Base-by-base conservation (phyloP, 2,113 vertebrate genomes). In the Sander lucioperca region DNA sequence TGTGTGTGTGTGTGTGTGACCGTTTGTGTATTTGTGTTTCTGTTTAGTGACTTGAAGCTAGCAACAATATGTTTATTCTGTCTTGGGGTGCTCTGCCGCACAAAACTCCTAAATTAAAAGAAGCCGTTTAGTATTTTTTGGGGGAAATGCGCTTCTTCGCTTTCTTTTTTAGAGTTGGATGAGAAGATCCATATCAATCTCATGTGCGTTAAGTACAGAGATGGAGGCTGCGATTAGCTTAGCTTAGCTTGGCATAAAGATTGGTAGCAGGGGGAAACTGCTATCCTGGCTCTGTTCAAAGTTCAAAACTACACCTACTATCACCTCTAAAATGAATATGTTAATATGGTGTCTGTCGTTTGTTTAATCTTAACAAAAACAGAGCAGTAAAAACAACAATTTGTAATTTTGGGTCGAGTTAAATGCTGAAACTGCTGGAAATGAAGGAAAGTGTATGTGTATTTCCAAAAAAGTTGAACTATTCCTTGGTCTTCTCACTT, bases 11-110 rank as follows among this genome's bases (percentile, higher is more conserved):
- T 51, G 59, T 14, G 43, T 56, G 86, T 65, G 85, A 65, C 19
- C 63, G 51, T 77, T 45, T 78, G 61, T 89, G 68, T 65, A 27
- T 93, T 83, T 95, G 94, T 96, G 94, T 64, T 75, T 57, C 82
- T 92, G 94, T 93, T 88, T 79, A 91, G 88, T 79, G 63, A 74
- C 71, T 75, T 27, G 67, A 81, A 33, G 62, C 39, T 71, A 62
- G 83, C 54, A 27, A 68, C 76, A 27, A n/a, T 82, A 30, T 80
- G 79, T 84, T 74, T 48, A 10, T 45, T 63, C 62, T 50, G 13
- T 71, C 25, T 10, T 6, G 16, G 16, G 53, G 25, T 43, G 16
- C 62, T 48, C 19, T 1, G 27, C 61, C 48, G 33, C 82, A 77
- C 79, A 89, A 82, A 82, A 84, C 61, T 61, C 56, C 72, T 1